These are phyloP conservation scores for Drosophila robusta DNA, from an alignment of 2,888 invertebrate genomes.

Conservation along the genomic window DNA sequence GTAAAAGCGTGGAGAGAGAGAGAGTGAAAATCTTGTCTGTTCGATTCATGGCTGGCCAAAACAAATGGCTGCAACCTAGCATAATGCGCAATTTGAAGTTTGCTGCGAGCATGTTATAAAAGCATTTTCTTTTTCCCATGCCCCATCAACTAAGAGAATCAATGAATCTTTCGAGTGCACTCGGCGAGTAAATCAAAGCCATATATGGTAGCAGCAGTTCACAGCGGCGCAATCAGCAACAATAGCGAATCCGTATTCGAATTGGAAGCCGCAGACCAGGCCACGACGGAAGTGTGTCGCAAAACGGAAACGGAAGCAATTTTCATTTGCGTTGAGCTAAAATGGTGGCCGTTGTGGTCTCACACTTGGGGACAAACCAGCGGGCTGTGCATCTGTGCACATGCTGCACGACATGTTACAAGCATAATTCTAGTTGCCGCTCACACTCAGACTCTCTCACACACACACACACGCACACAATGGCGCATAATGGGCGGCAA, in stretches of 20 bases:
- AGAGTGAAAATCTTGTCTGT: slow-evolving; percentile 35
- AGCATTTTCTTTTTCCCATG: slow-evolving; percentile 1
- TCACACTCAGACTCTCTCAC: slow-evolving; percentile 13
- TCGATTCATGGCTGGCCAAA: slow-evolving; percentile 61
- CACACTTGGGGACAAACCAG: slow-evolving; percentile 20
- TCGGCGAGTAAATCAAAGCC: slow-evolving; percentile 40
- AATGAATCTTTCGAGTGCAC: slow-evolving; percentile 28
- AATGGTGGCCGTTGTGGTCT: slow-evolving; percentile 65
- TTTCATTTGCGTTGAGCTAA: slow-evolving; percentile 76
- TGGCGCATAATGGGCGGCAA: slow-evolving; percentile 31
- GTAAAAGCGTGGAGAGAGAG: not conserved
- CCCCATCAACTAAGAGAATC: slow-evolving; percentile 15
- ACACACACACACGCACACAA: slow-evolving; percentile 41
- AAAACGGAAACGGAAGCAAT: slow-evolving; percentile 79
- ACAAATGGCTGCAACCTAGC: slow-evolving; percentile 52
- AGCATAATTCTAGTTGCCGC: slow-evolving; percentile 68
- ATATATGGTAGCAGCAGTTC: slow-evolving; percentile 30
- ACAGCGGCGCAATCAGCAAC: slow-evolving; percentile 68
- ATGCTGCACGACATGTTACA: slow-evolving; percentile 63
- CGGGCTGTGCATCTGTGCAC: slow-evolving; percentile 32
- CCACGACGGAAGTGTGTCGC: slow-evolving; percentile 64
- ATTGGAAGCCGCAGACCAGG: slow-evolving; percentile 31
- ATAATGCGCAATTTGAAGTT: slow-evolving; percentile 30
- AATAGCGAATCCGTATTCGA: slow-evolving; percentile 62
- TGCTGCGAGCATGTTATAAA: slow-evolving; percentile 12